phyloP scores from a whole-genome alignment of 2,113 vertebrate species.

The Brachyistius frenatus region DNA sequence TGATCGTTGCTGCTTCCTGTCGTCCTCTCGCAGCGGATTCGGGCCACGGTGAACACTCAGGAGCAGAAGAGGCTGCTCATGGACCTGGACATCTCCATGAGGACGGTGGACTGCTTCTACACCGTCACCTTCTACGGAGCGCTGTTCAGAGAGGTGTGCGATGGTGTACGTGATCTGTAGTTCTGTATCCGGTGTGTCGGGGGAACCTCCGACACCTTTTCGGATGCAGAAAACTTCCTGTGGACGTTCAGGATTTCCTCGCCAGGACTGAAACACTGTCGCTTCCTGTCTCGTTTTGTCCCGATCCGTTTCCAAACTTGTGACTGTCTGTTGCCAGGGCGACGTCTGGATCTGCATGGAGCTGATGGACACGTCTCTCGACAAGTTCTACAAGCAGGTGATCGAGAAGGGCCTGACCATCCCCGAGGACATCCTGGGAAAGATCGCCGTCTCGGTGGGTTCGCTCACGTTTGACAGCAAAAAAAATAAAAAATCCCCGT shows the following conservation, averaged over 20 bases:
- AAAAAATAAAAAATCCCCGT: no score
- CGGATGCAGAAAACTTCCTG: constrained; percentile 44
- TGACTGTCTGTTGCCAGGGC: constrained; percentile 82
- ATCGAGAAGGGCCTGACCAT: constrained; percentile 94
- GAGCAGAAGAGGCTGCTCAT: constrained; percentile 97
- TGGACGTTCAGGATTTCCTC: constrained; percentile 69
- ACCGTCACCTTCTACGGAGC: constrained; percentile 97
- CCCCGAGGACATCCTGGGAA: constrained; percentile 96
- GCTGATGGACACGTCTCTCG: constrained; percentile 97
- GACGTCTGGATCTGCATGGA: constrained; percentile 99
- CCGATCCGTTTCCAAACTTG: neutral
- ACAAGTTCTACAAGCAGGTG: constrained; percentile 98
- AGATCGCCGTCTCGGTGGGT: constrained; percentile 96
- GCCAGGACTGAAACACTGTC: neutral
- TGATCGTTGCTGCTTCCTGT: neutral
- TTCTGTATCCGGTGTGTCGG: no score
- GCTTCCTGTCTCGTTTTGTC: constrained; percentile 45
- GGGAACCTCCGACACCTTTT: no score
- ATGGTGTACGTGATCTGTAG: no score
- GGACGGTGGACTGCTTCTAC: constrained; percentile 95
- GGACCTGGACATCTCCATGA: constrained; percentile 98
- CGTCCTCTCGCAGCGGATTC: constrained; percentile 86
- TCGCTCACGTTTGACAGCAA: neutral
- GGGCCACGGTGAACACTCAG: constrained; percentile 96
- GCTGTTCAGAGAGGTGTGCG: constrained; percentile 89